Percentiles rank a stretch among this genome's conserved stretches.
Evolutionary conservation across 2,797 vertebrate species (phyloP).

Genomic region (Petrocephalus schoutedeni): DNA sequence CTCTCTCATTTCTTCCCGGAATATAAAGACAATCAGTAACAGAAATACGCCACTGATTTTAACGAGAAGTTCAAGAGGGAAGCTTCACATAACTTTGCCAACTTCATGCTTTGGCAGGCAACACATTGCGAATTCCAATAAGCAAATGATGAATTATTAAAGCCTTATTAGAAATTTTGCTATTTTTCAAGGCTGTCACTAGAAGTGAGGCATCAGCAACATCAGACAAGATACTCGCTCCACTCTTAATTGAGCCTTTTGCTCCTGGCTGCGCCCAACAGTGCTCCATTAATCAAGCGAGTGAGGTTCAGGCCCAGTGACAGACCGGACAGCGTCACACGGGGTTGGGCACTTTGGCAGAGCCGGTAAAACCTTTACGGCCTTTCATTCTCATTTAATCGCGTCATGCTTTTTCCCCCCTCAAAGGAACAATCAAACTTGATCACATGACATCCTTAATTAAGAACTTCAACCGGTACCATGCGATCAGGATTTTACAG

Average conservation of each 20-base stretch:
- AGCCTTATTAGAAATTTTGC: constrained; percentile 96
- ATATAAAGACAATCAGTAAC: background rate
- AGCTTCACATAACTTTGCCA: background rate
- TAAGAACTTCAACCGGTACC: background rate
- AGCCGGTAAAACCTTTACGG: constrained; percentile 75
- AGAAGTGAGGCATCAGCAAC: constrained; percentile 93
- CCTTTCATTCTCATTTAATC: constrained; percentile 69
- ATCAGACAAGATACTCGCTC: constrained; percentile 94
- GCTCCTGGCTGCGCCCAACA: constrained; percentile 97
- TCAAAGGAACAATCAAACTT: background rate
- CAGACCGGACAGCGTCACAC: constrained; percentile 84
- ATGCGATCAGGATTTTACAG: background rate
- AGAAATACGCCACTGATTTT: background rate
- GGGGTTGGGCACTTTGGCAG: constrained; percentile 86
- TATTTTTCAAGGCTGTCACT: constrained; percentile 96
- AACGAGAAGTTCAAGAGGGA: background rate
- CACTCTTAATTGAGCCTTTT: constrained; percentile 99
- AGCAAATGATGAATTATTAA: constrained; percentile 94
- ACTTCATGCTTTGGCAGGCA: constrained; percentile 28
- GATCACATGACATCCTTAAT: background rate
- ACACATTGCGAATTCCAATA: constrained; percentile 82
- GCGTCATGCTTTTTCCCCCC: background rate
- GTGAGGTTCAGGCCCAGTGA: constrained; percentile 86
- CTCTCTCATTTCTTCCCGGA: background rate
- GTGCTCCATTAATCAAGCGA: constrained; percentile 98